Base-by-base conservation (phyloP, 2,888 invertebrate genomes). In the Eristalis tenax region DNA sequence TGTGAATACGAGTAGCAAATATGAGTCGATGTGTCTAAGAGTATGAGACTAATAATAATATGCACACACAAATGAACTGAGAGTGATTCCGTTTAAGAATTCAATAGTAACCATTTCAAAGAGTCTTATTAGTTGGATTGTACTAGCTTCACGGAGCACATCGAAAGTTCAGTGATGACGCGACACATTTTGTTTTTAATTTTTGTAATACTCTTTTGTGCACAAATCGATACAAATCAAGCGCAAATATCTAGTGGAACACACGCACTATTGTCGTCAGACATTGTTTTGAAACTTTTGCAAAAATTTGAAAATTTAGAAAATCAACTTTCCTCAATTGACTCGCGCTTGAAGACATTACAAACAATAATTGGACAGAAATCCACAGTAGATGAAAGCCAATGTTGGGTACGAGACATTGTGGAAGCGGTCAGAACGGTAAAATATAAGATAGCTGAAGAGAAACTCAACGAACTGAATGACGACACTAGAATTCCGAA, bases 241-340 rank as follows among this genome's bases (percentile, higher is more conserved):
- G 43, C n/a, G 3, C 43, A 43, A n/a, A 5, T n/a, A 43, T n/a
- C 4, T 8, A 50, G 50, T 18, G 50, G 5, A 18, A 8, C 50
- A 8, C 5, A 18, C 18, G 4, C 13, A 59, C 5, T 26, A 26
- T 59, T 23, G 15, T 26, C 59, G 0, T 3, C 66, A 26, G 73
- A 73, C 26, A 22, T 32, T 11, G n/a, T 68, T 1, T 11, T 18
- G 0, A 81, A 74, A 2, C 40, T 81, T 0, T 38, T 63, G 56
- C 68, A 69, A 23, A 59, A 69, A 13, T 81, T 81, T 40, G 74
- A 69, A n/a, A 63, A 32, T 13, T 61, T 81, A 11, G 66, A 75
- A 11, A 68, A 50, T 4, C 56, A 57, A 28, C 65, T 81, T 3
- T 32, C 68, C 22, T 63, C 74, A 0, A 56, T 81, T 22, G 74